Evolutionary conservation across 2,797 vertebrate species (phyloP), one percentile per base, ranked within the genome.

Genomic region (Salarias fasciatus): DNA sequence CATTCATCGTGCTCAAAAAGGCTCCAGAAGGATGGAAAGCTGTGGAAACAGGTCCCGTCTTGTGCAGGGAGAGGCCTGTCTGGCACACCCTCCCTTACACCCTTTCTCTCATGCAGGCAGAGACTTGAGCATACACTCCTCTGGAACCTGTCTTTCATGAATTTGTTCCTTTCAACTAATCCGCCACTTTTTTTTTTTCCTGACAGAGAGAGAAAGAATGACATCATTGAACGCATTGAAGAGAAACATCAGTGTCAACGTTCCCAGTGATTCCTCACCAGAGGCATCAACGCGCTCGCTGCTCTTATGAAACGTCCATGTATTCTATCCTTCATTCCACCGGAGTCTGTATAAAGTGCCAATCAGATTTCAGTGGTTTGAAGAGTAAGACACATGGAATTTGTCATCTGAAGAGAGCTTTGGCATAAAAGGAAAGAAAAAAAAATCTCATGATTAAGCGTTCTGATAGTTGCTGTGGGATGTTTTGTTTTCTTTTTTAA

Each of bases 281-380:
- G 51, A 63, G 63, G 45, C 9, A 5, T 18, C 72, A 14, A 44
- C 55, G 1, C 12, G 2, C 53, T 60, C 24, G 4, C 43, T 13
- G 35, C 66, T 60, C 55, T 61, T 67, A 49, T 65, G 92, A 93
- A 92, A 88, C 89, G 79, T 96, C 95, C 93, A 92, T 95, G 94
- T 88, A 69, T 94, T 89, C 92, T 97, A 95, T 97, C 97, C 97
- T 99, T 98, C 97, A 99, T 99, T 97, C 96, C 96, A 99, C 96
- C 96, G 97, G 96, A 99, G 97, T 99, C 97, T 99, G 97, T 98
- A 87, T 94, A 85, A 50, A 69, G 92, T 93, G 84, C 78, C 80
- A 96, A 94, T 93, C 97, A 99, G 96, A 99, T 98, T 98, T 98
- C 97, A 96, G 96, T 98, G 96, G 95, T 88, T 91, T 99, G 97